Evolutionary conservation across 2,797 vertebrate genomes (phyloP).

Genomic region (Siniperca obscura): DNA sequence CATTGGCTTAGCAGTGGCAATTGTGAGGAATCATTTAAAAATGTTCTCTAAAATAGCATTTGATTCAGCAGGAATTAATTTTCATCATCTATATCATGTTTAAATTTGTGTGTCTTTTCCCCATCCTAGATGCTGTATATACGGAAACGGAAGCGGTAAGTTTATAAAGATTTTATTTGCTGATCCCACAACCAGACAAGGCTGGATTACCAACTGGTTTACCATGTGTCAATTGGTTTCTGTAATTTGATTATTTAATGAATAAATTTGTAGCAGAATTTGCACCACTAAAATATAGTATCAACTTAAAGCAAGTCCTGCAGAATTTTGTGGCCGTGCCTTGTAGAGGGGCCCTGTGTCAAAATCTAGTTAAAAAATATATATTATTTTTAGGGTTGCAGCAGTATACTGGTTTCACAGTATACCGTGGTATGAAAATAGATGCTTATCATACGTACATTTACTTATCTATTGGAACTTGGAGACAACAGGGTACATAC

Average conservation of each 20-base stretch:
- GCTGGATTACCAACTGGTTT: background rate
- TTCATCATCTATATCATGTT: background rate
- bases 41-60: background rate
- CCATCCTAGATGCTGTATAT: conserved; percentile 93
- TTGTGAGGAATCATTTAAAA: conserved; percentile 86
- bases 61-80: background rate
- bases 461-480: too few species aligned
- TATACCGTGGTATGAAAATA: too few species aligned
- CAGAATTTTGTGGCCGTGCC: background rate
- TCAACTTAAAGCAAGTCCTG: background rate
- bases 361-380: background rate
- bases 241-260: conserved; percentile 1
- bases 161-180: background rate
- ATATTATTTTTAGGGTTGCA: background rate
- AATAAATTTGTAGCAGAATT: background rate
- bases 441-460: too few species aligned
- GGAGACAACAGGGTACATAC: background rate
- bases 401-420: too few species aligned
- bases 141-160: conserved; percentile 96
- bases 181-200: background rate
- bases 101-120: background rate
- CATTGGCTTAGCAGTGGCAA: conserved; percentile 92
- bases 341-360: background rate
- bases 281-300: background rate
- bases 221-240: background rate